Evolutionary conservation across 2,797 vertebrate genomes (phyloP), one percentile per base, ranked within the genome.

Genomic region (Gymnothorax javanicus): DNA sequence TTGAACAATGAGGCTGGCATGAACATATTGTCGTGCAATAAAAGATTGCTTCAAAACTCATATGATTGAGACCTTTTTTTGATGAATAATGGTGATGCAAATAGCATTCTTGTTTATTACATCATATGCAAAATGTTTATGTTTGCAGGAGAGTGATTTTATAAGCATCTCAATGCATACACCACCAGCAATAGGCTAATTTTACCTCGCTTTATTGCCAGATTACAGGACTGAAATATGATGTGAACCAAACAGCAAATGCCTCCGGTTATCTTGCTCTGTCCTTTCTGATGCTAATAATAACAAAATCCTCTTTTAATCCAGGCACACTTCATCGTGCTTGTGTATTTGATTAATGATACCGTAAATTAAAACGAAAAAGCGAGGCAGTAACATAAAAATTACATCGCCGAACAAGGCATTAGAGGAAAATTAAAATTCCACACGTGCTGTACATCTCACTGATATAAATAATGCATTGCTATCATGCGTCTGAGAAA

Each of bases 401-500:
- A 88, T 86, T 77, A 82, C 87, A 77, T 75, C 83, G 52, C 73
- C n/a, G 67, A 79, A 73, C 50, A 59, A n/a, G 79, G 84, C 73
- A 62, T 85, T 82, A 88, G 62, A 85, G 85, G 56, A 85, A 58
- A 62, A 88, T 90, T 89, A 89, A 84, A 89, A 91, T 91, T 90
- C 89, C 77, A 87, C 83, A 86, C 89, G 87, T 43, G 33, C 33
- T 43, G 33, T 85, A 87, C 77, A 58, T 87, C 85, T 62, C 83
- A 84, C 86, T 43, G 71, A 75, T 84, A 91, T 92, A 88, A 89
- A 91, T 91, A 91, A 89, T 89, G 87, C 86, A 89, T 88, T 87
- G 82, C 86, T 84, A 75, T 88, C 88, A 89, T 87, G 87, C 89
- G 89, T 87, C 89, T 87, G 85, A 88, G 91, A 88, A 90, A 90